A percentile compares a stretch with the other conserved stretches of the same genome.
Evolutionary conservation across 2,797 vertebrate species (phyloP).

Genomic region (Cottoperca gobio): DNA sequence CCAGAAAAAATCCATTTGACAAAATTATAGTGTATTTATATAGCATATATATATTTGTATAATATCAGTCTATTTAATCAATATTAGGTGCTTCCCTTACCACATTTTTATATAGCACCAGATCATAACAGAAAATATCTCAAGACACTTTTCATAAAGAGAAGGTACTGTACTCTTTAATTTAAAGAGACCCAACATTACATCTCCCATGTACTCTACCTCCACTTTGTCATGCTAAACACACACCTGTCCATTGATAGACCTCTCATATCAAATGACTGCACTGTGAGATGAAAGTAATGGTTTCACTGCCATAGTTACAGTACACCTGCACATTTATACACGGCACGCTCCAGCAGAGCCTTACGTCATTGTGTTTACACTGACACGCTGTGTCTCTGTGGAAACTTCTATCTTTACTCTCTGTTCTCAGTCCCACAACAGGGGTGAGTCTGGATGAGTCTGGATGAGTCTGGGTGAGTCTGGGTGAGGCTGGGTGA

Average conservation of each 20-base stretch:
- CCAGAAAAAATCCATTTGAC: no score
- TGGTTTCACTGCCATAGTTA: neutral
- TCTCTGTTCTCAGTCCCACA: neutral
- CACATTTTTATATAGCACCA: no score
- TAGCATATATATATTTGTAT: no score
- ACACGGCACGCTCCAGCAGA: neutral
- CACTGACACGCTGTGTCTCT: neutral
- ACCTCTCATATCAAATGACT: neutral
- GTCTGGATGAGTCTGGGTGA: no score
- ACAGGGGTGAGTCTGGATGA: constrained; percentile 26
- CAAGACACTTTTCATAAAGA: no score
- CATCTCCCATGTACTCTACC: neutral
- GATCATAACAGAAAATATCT: no score
- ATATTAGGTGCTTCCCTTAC: no score
- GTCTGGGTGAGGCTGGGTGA: no score
- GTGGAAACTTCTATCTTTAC: neutral
- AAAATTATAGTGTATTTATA: no score
- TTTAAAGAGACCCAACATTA: no score
- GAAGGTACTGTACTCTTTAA: no score
- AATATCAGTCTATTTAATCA: no score
- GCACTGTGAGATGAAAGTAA: neutral
- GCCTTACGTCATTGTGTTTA: constrained; percentile 10
- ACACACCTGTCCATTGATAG: neutral
- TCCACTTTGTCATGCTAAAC: neutral
- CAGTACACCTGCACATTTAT: neutral